A percentile compares a stretch with the other conserved stretches of the same genome.
Conservation (phyloP, 1,140 invertebrate genomes). For the Anagrus nilaparvatae region DNA sequence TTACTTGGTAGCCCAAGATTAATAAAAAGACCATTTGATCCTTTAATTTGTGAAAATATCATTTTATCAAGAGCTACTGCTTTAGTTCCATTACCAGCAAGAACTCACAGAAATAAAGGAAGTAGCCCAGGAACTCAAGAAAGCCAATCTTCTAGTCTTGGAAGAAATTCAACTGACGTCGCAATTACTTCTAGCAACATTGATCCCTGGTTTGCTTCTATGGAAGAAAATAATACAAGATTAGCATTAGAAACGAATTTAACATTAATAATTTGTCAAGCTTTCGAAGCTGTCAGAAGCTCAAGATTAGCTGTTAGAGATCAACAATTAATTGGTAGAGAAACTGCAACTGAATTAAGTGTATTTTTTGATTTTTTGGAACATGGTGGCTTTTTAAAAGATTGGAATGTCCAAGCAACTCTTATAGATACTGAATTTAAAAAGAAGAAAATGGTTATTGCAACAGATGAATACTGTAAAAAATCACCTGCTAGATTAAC, state of each 20-base stretch:
- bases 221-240: slow-evolving; percentile 39
- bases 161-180: slow-evolving; percentile 12
- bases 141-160: slow-evolving; percentile 17
- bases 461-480: slow-evolving; percentile 15
- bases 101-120: slow-evolving; percentile 23
- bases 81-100: slow-evolving; percentile 24
- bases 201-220: slow-evolving; percentile 40
- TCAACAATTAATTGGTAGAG: slow-evolving; percentile 37
- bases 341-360: slow-evolving; percentile 37
- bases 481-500: slow-evolving; percentile 27
- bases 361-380: slow-evolving; percentile 40
- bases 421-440: slow-evolving; percentile 28
- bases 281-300: slow-evolving; percentile 36
- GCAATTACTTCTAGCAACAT: slow-evolving; percentile 16
- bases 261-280: slow-evolving; percentile 35
- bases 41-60: slow-evolving; percentile 39
- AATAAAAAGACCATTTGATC: slow-evolving; percentile 36
- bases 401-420: slow-evolving; percentile 23
- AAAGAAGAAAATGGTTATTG: slow-evolving; percentile 22
- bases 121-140: slow-evolving; percentile 16
- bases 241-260: slow-evolving; percentile 38
- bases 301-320: slow-evolving; percentile 35
- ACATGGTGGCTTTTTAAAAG: slow-evolving; percentile 20
- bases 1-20: slow-evolving; percentile 33
- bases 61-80: slow-evolving; percentile 36